Conservation (phyloP, 2,797 vertebrate species). For the Aeoliscus strigatus region DNA sequence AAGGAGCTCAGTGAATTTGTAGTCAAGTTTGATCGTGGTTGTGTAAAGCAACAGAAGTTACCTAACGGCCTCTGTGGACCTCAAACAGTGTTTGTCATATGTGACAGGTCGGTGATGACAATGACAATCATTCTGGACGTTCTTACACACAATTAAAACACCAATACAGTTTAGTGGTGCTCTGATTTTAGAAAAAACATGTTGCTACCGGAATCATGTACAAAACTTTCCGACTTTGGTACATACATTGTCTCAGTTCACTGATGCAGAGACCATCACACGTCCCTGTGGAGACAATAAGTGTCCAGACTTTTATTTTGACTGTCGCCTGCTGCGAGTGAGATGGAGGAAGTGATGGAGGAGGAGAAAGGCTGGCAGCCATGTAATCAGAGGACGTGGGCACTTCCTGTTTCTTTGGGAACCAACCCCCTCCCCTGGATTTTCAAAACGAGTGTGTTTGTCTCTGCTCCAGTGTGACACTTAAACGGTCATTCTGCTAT, state of each 20-base stretch:
- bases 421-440: constrained; percentile 3
- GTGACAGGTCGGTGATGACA: no score
- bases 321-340: constrained; percentile 38
- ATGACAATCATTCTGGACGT: no score
- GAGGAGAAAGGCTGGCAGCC: constrained; percentile 16
- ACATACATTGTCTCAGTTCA: not conserved
- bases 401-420: constrained; percentile 18
- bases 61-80: no score
- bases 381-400: not conserved
- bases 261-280: constrained; percentile 14
- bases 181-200: no score
- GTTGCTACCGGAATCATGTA: no score
- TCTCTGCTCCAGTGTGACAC: constrained; percentile 7
- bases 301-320: constrained; percentile 23
- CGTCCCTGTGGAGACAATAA: constrained; percentile 11
- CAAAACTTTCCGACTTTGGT: no score
- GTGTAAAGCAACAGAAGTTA: not conserved
- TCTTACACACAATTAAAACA: no score
- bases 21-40: not conserved
- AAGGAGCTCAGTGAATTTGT: not conserved
- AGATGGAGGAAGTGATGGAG: constrained; percentile 36
- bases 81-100: no score
- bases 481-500: no score
- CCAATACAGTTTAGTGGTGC: no score
- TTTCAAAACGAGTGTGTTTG: constrained; percentile 1